Percentiles rank a stretch among this genome's conserved stretches.
Conservation (phyloP, 1,140 invertebrate species). For the Zaprionus ghesquierei region DNA sequence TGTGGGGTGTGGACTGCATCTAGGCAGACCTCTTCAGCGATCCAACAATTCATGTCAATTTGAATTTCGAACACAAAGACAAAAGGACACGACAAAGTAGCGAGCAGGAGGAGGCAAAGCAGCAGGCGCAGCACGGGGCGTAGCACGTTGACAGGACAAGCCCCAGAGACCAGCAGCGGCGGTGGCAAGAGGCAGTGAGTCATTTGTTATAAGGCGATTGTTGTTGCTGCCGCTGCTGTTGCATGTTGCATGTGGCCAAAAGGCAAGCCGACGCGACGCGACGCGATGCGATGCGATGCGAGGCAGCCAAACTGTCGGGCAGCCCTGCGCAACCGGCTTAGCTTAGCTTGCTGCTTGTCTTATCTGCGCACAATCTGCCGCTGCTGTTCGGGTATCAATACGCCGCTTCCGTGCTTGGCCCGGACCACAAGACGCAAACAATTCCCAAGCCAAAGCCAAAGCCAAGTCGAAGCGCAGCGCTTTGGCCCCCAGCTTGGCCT, state of each 20-base stretch:
- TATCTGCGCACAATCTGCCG: conserved; percentile 77
- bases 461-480: conserved; percentile 24
- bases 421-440: conserved; percentile 52
- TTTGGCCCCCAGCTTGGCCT: conserved; percentile 17
- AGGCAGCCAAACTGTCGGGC: conserved; percentile 54
- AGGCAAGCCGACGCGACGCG: conserved; percentile 61
- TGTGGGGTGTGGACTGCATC: conserved; percentile 9
- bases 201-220: conserved; percentile 82
- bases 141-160: conserved; percentile 66
- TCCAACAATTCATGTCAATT: conserved; percentile 79
- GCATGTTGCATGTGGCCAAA: conserved; percentile 67
- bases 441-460: conserved; percentile 64
- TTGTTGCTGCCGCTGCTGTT: conserved; percentile 40
- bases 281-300: no score
- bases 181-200: conserved; percentile 49
- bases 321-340: conserved; percentile 27
- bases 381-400: conserved; percentile 49
- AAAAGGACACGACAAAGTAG: conserved; percentile 66
- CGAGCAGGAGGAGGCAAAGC: neutral
- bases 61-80: conserved; percentile 79
- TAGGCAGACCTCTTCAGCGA: conserved; percentile 15
- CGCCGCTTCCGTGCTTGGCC: conserved; percentile 65
- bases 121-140: neutral
- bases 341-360: conserved; percentile 22
- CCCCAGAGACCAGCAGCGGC: conserved; percentile 78